A percentile compares a stretch with the other conserved stretches of the same genome.
Evolutionary conservation across 1,140 invertebrate species (phyloP).

Genomic region (Achatina immaculata): DNA sequence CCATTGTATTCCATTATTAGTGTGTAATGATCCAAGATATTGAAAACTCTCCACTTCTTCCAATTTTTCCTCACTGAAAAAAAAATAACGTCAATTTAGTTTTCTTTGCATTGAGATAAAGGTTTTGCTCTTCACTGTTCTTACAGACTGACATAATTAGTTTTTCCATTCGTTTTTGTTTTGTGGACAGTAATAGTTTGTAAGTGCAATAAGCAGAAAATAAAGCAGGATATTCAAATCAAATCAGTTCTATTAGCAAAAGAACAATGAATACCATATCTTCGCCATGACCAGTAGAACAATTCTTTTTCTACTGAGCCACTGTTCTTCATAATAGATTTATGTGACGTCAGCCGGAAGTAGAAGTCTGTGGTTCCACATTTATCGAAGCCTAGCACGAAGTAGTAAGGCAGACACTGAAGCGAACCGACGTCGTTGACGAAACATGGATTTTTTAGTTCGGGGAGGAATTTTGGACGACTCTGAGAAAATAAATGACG

Average conservation of each 20-base stretch:
- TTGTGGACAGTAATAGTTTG: too few species aligned
- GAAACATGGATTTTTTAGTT: slow-evolving; percentile 61
- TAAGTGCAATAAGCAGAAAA: neutral
- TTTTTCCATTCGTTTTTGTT: too few species aligned
- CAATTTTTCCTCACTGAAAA: too few species aligned
- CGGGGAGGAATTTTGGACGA: slow-evolving; percentile 43
- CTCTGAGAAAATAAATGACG: slow-evolving; percentile 47
- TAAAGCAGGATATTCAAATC: neutral
- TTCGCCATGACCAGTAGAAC: slow-evolving; percentile 60
- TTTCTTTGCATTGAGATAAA: too few species aligned
- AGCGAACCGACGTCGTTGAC: slow-evolving; percentile 30
- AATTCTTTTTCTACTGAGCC: slow-evolving; percentile 57
- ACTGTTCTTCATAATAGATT: slow-evolving; percentile 48
- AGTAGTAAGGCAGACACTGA: slow-evolving; percentile 59
- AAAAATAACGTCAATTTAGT: too few species aligned
- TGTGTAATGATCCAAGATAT: too few species aligned
- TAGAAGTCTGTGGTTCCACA: slow-evolving; percentile 61
- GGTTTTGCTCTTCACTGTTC: too few species aligned
- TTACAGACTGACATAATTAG: too few species aligned
- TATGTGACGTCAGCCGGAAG: slow-evolving; percentile 50
- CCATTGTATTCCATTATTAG: too few species aligned
- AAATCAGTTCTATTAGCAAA: neutral
- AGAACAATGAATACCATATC: slow-evolving; percentile 58
- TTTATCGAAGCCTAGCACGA: slow-evolving; percentile 59
- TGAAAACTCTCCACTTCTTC: too few species aligned